Base-by-base conservation (phyloP, 2,888 invertebrate genomes). In the Drosophila histrio region DNA sequence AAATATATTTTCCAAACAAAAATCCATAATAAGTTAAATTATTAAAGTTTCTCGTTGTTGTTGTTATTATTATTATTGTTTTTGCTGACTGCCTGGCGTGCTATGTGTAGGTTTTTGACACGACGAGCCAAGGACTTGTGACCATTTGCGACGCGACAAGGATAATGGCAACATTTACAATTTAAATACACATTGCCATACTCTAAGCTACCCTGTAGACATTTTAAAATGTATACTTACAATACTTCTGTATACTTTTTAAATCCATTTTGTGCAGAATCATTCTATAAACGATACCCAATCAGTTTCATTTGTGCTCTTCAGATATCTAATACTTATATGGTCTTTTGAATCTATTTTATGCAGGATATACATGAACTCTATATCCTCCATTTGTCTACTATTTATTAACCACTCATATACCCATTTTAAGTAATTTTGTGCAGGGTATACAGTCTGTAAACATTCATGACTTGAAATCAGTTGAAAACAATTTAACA, bases 1-100 rank as follows among this genome's bases (percentile, higher is more conserved):
- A 44, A n/a, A 44, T 26, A 30, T 56, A 80, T 77, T 77, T 57
- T 58, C 64, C 57, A 19, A 62, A 74, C 67, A 81, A 81, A 87
- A 88, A 87, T 89, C 86, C 83, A 87, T 80, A 83, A 77, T 75
- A 83, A 87, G 77, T 88, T 84, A 74, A 85, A 87, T 85, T 77
- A 87, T 87, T 89, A 87, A 89, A 81, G 69, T 89, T 87, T 53
- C n/a, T 58, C 30, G 28, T 41, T 57, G 58, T 54, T 53, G 46
- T 46, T 67, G 39, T 43, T 59, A 47, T 57, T 56, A 44, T 52
- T 64, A 30, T 39, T 60, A 49, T 36, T 59, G 52, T 57, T 58
- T 36, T 44, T 61, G 52, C 19, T 56, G 57, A 53, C 39, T 56
- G 73, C 62, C 62, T 62, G 70, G 36, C 50, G 69, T 38, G 58